Conservation (phyloP, 2,797 vertebrate species). For the Urophycis tenuis region DNA sequence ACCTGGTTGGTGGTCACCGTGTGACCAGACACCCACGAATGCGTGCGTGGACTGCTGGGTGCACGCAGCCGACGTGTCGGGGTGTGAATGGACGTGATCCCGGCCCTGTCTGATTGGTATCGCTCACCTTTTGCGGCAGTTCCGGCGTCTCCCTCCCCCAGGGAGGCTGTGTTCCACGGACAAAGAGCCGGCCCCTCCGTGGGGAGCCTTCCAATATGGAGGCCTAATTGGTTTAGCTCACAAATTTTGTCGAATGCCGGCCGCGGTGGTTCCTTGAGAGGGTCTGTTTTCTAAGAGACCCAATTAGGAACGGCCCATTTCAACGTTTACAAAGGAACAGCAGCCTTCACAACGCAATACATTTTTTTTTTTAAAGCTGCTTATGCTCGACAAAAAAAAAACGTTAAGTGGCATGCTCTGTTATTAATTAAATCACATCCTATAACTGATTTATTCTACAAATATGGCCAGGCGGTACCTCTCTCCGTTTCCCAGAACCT, state of each 20-base stretch:
- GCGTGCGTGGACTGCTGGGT: background rate
- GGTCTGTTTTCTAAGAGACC: background rate
- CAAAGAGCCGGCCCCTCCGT: slow-evolving; percentile 27
- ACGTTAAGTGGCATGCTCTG: too few species aligned
- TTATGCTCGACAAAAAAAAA: background rate
- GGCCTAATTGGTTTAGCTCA: slow-evolving; percentile 32
- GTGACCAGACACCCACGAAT: background rate
- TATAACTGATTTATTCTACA: background rate
- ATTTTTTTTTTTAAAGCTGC: background rate
- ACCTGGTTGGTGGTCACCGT: background rate
- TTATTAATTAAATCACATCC: too few species aligned
- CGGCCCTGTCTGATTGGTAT: background rate
- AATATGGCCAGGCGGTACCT: background rate
- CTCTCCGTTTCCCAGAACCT: too few species aligned
- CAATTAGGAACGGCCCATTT: background rate
- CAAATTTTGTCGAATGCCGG: background rate
- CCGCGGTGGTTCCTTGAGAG: background rate
- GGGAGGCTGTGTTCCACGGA: background rate
- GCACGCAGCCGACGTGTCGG: background rate
- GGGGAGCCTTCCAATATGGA: slow-evolving; percentile 60
- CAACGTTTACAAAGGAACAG: background rate
- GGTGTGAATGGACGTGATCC: background rate
- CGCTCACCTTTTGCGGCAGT: background rate
- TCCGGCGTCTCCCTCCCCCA: background rate
- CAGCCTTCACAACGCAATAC: background rate